phyloP scores from a whole-genome alignment of 2,888 invertebrate species.

The Pandemis cinnamomeana region DNA sequence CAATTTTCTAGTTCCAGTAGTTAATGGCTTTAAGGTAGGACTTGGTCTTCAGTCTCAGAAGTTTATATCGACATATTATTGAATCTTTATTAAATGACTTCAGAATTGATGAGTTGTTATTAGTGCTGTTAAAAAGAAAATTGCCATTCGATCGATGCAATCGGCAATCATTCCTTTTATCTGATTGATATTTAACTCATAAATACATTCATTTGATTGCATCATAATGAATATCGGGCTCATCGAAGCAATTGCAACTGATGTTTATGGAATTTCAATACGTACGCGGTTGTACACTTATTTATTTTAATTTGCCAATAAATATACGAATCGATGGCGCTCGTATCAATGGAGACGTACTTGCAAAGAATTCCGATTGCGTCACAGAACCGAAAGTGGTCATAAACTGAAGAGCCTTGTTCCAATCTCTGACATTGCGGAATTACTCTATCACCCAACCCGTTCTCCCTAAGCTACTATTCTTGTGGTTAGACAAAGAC shows the following conservation, averaged over 20 bases:
- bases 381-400: conserved; percentile 79
- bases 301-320: conserved; percentile 65
- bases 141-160: conserved; percentile 18
- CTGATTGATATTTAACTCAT: conserved; percentile 49
- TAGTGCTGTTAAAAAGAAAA: conserved; percentile 18
- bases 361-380: conserved; percentile 65
- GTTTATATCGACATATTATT: not conserved
- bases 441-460: conserved; percentile 64
- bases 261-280: conserved; percentile 61
- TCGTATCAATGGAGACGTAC: conserved; percentile 61
- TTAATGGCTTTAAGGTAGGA: not conserved
- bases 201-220: conserved; percentile 53
- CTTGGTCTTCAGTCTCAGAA: not conserved
- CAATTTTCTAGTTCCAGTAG: no score
- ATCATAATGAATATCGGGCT: conserved; percentile 36
- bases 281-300: conserved; percentile 58
- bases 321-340: conserved; percentile 60
- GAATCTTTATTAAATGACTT: conserved; percentile 10
- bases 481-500: conserved; percentile 72
- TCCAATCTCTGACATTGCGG: conserved; percentile 77
- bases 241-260: conserved; percentile 54
- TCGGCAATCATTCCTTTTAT: conserved; percentile 30
- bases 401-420: conserved; percentile 79
- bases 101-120: conserved; percentile 24
- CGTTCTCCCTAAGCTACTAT: conserved; percentile 58